Base-by-base conservation (phyloP, 2,888 invertebrate genomes). In the Scaeva pyrastri region DNA sequence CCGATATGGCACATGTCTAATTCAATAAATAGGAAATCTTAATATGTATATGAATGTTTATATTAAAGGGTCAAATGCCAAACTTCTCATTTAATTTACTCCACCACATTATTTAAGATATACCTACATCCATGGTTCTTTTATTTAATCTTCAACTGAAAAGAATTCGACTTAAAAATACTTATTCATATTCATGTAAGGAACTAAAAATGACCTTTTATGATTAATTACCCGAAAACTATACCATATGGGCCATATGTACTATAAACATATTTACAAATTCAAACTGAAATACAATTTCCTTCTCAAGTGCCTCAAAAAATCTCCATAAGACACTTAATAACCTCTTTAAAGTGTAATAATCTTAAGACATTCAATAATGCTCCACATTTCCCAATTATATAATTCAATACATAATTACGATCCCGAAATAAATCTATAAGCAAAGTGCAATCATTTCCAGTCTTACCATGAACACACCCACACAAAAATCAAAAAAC, bases 331-430 rank as follows among this genome's bases (percentile, higher is more conserved):
- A n/a, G n/a, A 48, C 66, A 58, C 62, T 64, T 50, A 12, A 62
- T 62, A 43, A 52, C 26, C 64, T 26, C 60, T 73, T 56, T 48
- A 64, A 6, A 71, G n/a, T 48, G 11, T 50, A 72, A 58, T 75
- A 45, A 55, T 43, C 58, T 55, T 55, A 72, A 75, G 78, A 74
- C 78, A 84, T 74, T 64, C 50, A 56, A 85, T 79, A 79, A 76
- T 60, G 39, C 14, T n/a, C 50, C 26, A 14, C 16, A 19, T 62
- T 76, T 12, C 19, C 16, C 36, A 68, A 73, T 84, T 78, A 71
- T 64, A 78, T 76, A 79, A 79, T 75, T 83, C n/a, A 48, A 52
- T 50, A 79, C 83, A 70, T 72, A 71, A 84, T 71, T 55, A 41
- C 41, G 36, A 74, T 74, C 64, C 48, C 70, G 19, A 68, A 77